These are phyloP conservation scores for Agonopterix heracliana DNA, from an alignment of 2,888 invertebrate genomes.

Conservation along the genomic window DNA sequence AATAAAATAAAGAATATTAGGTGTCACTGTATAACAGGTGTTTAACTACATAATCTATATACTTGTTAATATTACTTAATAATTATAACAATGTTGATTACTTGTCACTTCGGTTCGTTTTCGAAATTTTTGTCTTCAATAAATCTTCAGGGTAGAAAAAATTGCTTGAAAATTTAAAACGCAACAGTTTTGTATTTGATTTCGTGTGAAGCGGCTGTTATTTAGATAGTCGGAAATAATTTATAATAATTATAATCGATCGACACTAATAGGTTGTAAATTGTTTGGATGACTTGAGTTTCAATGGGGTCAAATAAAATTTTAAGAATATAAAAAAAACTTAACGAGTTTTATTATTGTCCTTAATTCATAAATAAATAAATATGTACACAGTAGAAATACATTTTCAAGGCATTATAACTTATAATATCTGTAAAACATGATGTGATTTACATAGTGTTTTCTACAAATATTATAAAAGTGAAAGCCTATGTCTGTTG, in stretches of 20 bases:
- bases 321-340: conserved; percentile 49
- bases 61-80: conserved; percentile 71
- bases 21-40: conserved; percentile 75
- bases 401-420: too few species aligned
- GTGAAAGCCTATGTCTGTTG: too few species aligned
- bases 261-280: conserved; percentile 60
- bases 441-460: too few species aligned
- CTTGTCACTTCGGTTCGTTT: conserved; percentile 37
- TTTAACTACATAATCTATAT: conserved; percentile 72
- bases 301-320: conserved; percentile 72
- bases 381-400: too few species aligned
- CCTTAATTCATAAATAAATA: neutral
- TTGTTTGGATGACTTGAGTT: conserved; percentile 66
- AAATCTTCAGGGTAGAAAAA: conserved; percentile 37
- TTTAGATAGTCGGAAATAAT: conserved; percentile 49
- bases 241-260: conserved; percentile 37
- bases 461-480: too few species aligned
- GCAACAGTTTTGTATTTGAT: conserved; percentile 18
- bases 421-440: too few species aligned
- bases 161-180: conserved; percentile 28
- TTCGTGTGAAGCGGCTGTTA: conserved; percentile 23
- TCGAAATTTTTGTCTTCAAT: conserved; percentile 13
- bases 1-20: conserved; percentile 62
- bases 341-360: conserved; percentile 24
- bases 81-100: conserved; percentile 70